Evolutionary conservation across 2,797 vertebrate genomes (phyloP).

Genomic region (Podarcis lilfordi): DNA sequence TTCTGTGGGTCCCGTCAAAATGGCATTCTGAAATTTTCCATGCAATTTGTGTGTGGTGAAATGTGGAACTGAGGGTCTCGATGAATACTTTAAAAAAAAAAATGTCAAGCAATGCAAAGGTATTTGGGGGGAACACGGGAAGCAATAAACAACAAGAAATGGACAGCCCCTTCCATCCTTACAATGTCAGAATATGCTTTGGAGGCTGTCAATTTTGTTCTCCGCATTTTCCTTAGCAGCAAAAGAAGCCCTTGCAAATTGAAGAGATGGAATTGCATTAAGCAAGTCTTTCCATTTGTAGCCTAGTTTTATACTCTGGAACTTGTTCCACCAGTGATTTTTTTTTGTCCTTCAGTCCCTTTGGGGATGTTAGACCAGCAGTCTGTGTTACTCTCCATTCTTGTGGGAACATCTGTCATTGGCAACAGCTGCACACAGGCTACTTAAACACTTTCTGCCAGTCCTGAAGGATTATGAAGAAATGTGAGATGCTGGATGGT

Average conservation of each 20-base stretch:
- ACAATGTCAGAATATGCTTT: no score
- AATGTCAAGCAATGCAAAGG: no score
- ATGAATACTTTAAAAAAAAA: no score
- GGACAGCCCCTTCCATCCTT: no score
- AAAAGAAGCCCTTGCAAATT: background rate
- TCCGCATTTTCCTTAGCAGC: background rate
- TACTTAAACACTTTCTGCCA: slow-evolving; percentile 26
- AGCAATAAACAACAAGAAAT: background rate
- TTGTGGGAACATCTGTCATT: fast-evolving
- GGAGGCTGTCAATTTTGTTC: background rate
- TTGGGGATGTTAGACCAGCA: background rate
- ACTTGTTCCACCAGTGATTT: background rate
- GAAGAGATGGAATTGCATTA: background rate
- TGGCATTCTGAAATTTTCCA: no score
- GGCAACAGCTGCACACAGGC: background rate
- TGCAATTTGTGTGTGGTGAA: no score
- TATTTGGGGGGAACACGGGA: no score
- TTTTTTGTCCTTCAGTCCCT: background rate
- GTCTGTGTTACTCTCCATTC: background rate
- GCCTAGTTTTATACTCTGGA: background rate
- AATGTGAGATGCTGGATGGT: background rate
- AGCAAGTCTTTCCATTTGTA: slow-evolving; percentile 11
- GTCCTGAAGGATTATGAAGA: slow-evolving; percentile 26
- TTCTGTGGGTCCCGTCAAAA: no score
- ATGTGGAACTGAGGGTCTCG: no score